Base-by-base conservation (phyloP, 2,888 invertebrate species). In the Aspidiotus destructor region DNA sequence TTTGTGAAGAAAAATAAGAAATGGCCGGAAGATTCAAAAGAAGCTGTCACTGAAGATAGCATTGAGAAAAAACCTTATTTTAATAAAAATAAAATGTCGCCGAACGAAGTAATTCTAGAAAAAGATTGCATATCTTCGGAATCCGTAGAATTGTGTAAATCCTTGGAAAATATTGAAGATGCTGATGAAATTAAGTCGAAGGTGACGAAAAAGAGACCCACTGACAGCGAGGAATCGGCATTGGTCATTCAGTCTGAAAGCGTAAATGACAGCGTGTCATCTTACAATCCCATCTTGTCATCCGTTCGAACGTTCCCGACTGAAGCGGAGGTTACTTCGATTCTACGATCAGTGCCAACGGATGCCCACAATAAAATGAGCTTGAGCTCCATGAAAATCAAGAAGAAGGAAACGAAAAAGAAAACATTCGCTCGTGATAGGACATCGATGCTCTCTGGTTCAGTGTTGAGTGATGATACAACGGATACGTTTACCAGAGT, bases 1-100 rank as follows among this genome's bases (percentile, higher is more conserved):
- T 89, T 89, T 54, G 89, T 92, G 61, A 86, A 87, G 62, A 87
- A 87, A 73, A 80, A 80, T 70, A 79, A 79, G 70, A 86, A 86
- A 70, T 72, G 73, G 72, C 41, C 68, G 54, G 68, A 68, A 8
- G 60, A 60, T 58, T n/a, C 40, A 10, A 62, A 68, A 15, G 60
- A 60, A 9, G n/a, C 64, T 15, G 55, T 55, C 15, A 57, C 42
- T 42, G 65, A 65, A 16, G 55, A 40, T 11, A 7, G 53, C n/a
- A 54, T 57, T 8, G 65, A 65, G 6, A 65, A 65, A 54, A 65
- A 65, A 44, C 13, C 57, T 0, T 65, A 65, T 57, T 65, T 65
- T 28, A 55, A 55, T 17, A 65, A 65, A 41, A 65, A 17, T 44
- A 65, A 65, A 44, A 54, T 65, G 16, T 65, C 65, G n/a, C 65